These are phyloP conservation scores for Microtus montanus DNA, from an alignment of 2,113 vertebrate genomes.

Conservation along the genomic window DNA sequence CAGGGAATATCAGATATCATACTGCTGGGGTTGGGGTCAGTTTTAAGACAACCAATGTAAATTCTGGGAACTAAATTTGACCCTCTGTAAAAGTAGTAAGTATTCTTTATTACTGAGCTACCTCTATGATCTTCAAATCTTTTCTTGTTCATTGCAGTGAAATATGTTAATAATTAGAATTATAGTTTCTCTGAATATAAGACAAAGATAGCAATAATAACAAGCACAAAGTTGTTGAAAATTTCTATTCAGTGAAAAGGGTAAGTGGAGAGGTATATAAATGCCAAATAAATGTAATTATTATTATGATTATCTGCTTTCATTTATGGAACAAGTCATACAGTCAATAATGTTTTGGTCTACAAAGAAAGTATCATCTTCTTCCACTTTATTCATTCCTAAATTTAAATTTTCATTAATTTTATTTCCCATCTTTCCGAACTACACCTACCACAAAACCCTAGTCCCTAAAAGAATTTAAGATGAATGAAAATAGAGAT, in stretches of 20 bases:
- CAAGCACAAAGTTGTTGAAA: neutral
- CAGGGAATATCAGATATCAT: neutral
- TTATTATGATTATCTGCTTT: neutral
- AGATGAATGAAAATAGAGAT: neutral
- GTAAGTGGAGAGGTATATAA: neutral
- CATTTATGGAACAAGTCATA: neutral
- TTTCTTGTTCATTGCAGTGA: neutral
- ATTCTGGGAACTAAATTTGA: neutral
- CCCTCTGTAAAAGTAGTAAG: neutral
- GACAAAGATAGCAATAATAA: neutral
- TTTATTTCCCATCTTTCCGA: slow-evolving; percentile 38
- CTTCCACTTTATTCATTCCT: neutral
- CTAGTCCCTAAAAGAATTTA: neutral
- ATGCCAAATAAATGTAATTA: neutral
- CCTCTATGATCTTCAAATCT: neutral
- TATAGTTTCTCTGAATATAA: neutral
- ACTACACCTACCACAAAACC: neutral
- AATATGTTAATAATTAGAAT: slow-evolving; percentile 1
- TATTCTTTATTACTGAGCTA: neutral
- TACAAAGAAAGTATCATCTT: neutral
- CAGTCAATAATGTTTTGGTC: neutral
- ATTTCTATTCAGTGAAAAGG: neutral
- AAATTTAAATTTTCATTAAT: neutral
- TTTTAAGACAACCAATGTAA: no score
- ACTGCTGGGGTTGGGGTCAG: neutral